Conservation (phyloP, 2,888 invertebrate species). For the Liopterus haemorrhoidalis region DNA sequence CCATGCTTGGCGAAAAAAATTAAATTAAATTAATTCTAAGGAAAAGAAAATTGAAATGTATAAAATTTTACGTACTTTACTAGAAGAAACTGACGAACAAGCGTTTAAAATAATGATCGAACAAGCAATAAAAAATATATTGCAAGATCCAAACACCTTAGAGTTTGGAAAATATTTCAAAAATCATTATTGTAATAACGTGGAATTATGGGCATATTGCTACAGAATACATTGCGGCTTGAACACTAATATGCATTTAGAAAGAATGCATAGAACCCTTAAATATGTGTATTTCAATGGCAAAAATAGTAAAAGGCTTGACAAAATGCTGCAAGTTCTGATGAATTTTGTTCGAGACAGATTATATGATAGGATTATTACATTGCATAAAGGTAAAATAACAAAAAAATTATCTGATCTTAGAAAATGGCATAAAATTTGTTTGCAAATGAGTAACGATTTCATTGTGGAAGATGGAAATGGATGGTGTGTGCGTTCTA, state of each 20-base stretch:
- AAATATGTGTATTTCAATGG: slow-evolving; percentile 29
- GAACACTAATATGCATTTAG: slow-evolving; percentile 31
- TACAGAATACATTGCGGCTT: slow-evolving; percentile 26
- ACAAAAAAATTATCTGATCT: too few relatives aligned
- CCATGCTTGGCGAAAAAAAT: slow-evolving; percentile 30
- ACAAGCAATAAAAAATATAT: too few relatives aligned
- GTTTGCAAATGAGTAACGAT: too few relatives aligned
- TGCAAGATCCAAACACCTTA: not conserved
- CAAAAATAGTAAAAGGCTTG: slow-evolving; percentile 28
- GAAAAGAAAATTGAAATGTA: slow-evolving; percentile 28
- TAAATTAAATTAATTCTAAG: slow-evolving; percentile 24
- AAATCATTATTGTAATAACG: slow-evolving; percentile 11
- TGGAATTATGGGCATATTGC: slow-evolving; percentile 26
- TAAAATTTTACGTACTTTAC: slow-evolving; percentile 22
- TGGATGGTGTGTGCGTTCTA: too few relatives aligned
- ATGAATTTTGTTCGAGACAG: slow-evolving; percentile 25
- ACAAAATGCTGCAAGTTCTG: slow-evolving; percentile 25
- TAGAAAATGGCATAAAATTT: too few relatives aligned
- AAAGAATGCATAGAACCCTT: slow-evolving; percentile 27
- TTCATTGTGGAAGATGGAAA: too few relatives aligned
- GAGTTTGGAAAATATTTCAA: slow-evolving; percentile 25
- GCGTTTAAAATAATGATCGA: slow-evolving; percentile 23
- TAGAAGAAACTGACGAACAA: slow-evolving; percentile 25
- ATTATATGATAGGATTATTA: slow-evolving; percentile 24
- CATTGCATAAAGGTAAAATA: slow-evolving; percentile 14